A percentile compares a stretch with the other conserved stretches of the same genome.
Conservation (phyloP, 92 coral and sea anemone genomes). For the Zoanthus gigantus region DNA sequence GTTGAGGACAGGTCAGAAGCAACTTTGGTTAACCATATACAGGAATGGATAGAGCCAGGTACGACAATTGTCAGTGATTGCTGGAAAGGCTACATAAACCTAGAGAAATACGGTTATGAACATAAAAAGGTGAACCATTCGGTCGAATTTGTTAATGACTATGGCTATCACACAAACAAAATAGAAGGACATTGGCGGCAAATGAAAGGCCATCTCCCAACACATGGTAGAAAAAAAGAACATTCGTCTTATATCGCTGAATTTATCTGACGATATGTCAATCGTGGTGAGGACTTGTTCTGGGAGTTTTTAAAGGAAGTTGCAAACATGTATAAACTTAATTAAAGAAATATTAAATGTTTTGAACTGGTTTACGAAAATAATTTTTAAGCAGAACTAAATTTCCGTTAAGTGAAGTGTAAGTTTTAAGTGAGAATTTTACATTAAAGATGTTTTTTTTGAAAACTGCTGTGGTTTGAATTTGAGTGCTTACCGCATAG, state of each 20-base stretch:
- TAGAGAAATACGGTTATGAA: too few relatives aligned
- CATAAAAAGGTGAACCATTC: too few relatives aligned
- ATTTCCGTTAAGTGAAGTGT: too few relatives aligned
- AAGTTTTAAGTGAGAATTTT: too few relatives aligned
- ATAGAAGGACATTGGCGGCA: constrained; percentile 11
- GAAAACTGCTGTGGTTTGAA: constrained; percentile 16
- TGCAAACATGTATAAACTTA: background rate
- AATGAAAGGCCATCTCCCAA: background rate
- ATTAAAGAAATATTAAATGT: background rate
- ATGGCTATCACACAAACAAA: constrained; percentile 1
- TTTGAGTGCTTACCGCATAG: constrained; percentile 11
- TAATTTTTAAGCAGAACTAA: background rate
- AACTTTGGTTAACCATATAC: too few relatives aligned
- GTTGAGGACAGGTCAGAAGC: too few relatives aligned
- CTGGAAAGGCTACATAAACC: too few relatives aligned
- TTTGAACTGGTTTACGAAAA: constrained; percentile 3
- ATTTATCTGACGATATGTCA: background rate
- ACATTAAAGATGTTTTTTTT: background rate
- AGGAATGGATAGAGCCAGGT: too few relatives aligned
- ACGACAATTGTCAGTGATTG: too few relatives aligned
- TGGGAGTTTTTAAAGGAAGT: background rate
- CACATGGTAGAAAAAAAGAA: background rate
- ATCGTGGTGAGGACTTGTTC: background rate
- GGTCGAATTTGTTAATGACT: too few relatives aligned
- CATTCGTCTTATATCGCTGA: constrained; percentile 15